Conservation (phyloP, 2,888 invertebrate genomes). For the Zygothrica quintamaculata region DNA sequence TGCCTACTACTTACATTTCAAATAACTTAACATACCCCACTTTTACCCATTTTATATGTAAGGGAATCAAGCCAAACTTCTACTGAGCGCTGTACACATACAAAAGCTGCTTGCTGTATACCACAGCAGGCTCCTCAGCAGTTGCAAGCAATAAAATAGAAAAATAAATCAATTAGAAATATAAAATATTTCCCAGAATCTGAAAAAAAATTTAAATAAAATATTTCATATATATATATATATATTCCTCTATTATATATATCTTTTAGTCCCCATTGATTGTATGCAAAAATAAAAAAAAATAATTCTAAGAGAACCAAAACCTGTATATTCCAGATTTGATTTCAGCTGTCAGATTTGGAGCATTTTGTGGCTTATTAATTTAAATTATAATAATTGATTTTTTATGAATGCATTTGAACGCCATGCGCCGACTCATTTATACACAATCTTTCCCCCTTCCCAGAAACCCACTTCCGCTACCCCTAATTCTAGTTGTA, state of each 20-base stretch:
- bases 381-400: slow-evolving; percentile 70
- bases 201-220: background rate
- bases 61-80: background rate
- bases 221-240: background rate
- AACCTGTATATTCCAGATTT: slow-evolving; percentile 8
- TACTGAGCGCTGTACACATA: background rate
- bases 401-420: slow-evolving; percentile 62
- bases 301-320: no score
- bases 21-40: no score
- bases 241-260: background rate
- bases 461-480: no score
- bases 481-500: no score
- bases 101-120: slow-evolving; percentile 8
- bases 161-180: background rate
- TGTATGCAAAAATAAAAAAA: no score
- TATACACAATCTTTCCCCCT: slow-evolving; percentile 12
- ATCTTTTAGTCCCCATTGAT: background rate
- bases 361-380: slow-evolving; percentile 58
- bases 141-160: background rate
- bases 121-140: background rate
- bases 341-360: slow-evolving; percentile 52
- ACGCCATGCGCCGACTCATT: slow-evolving; percentile 33
- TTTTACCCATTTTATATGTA: no score
- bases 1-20: no score
- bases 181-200: background rate